These are phyloP conservation scores for Apodemia duryi DNA, from an alignment of 2,888 invertebrate species.

Conservation along the genomic window DNA sequence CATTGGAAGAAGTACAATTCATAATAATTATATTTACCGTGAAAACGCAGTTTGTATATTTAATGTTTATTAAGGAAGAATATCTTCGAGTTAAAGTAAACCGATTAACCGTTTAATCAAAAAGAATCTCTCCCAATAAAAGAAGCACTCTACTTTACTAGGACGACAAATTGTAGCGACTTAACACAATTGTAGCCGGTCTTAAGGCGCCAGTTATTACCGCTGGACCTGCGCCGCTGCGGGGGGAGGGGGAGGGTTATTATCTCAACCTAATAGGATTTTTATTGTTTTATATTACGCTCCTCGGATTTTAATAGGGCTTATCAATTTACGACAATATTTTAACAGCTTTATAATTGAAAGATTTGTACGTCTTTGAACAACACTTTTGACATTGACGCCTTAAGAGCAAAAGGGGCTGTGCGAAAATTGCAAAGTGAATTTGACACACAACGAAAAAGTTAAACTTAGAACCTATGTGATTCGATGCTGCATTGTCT, in stretches of 20 bases:
- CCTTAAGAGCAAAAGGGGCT: too few relatives aligned
- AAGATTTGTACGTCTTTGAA: neutral
- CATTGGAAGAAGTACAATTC: too few relatives aligned
- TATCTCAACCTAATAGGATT: constrained; percentile 46
- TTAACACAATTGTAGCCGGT: constrained; percentile 27
- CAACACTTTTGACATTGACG: neutral
- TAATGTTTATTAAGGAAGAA: too few relatives aligned
- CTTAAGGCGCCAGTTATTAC: constrained; percentile 51
- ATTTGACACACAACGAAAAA: too few relatives aligned
- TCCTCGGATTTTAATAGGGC: constrained; percentile 21
- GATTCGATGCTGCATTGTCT: too few relatives aligned
- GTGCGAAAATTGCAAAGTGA: too few relatives aligned
- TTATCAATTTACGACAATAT: constrained; percentile 15
- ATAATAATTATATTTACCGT: too few relatives aligned
- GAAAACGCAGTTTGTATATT: too few relatives aligned
- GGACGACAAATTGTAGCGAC: constrained; percentile 1
- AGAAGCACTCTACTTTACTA: neutral
- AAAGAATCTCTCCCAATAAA: constrained; percentile 3
- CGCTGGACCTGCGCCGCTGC: constrained; percentile 10
- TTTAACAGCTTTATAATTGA: constrained; percentile 18
- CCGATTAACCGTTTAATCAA: neutral
- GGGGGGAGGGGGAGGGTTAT: constrained; percentile 32
- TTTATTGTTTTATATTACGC: constrained; percentile 54
- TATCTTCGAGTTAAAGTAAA: neutral
- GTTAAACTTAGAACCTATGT: too few relatives aligned